phyloP scores from a whole-genome alignment of 2,797 vertebrate species.

The Enteromius treurensis region DNA sequence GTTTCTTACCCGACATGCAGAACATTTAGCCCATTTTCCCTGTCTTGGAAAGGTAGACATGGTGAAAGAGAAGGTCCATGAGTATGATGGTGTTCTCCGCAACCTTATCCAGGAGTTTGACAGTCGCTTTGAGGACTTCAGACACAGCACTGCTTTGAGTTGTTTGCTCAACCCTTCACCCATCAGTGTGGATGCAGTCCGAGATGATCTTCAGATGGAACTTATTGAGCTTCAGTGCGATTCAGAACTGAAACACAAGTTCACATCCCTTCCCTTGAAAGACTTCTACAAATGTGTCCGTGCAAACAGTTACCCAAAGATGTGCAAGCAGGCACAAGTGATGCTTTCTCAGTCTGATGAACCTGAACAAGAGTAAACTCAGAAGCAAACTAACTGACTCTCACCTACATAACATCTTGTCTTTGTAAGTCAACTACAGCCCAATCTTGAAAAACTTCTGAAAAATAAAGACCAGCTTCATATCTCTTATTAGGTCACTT shows the following conservation, averaged over 20 bases:
- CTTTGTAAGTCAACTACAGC: no score
- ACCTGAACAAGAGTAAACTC: no score
- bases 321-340: not conserved
- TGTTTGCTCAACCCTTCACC: conserved; percentile 36
- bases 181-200: conserved; percentile 41
- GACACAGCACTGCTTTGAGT: conserved; percentile 25
- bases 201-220: conserved; percentile 41
- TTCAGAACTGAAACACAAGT: conserved; percentile 21
- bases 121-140: conserved; percentile 3
- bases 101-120: not conserved
- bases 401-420: no score
- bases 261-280: not conserved
- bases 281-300: not conserved
- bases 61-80: no score
- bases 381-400: no score
- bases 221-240: conserved; percentile 7
- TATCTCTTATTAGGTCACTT: no score
- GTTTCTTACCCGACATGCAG: no score
- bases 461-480: no score
- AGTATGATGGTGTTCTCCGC: no score
- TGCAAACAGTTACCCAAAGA: not conserved
- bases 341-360: not conserved
- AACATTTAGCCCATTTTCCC: no score
- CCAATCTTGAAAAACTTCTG: no score
- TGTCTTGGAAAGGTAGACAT: no score